A percentile compares a stretch with the other conserved stretches of the same genome.
phyloP scores from a whole-genome alignment of 2,888 invertebrate species.

The Mayetiola destructor region DNA sequence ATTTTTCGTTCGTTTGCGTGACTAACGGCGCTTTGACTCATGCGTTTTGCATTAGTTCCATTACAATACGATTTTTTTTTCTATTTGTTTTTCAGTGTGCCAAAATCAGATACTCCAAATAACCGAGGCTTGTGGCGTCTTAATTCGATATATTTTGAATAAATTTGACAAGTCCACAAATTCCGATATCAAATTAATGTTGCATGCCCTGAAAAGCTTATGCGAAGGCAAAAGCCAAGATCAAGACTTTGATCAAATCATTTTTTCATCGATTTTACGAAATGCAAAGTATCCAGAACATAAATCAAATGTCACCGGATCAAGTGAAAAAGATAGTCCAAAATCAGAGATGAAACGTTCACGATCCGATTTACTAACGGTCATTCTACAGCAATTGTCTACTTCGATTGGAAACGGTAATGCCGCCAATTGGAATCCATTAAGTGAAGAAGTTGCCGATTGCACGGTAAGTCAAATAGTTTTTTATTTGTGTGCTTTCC shows the following conservation, averaged over 20 bases:
- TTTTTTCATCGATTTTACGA: slow-evolving; percentile 63
- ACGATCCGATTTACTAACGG: slow-evolving; percentile 52
- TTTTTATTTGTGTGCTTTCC: neutral
- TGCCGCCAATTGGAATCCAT: slow-evolving; percentile 32
- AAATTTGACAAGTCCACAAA: slow-evolving; percentile 32
- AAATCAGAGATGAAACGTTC: slow-evolving; percentile 41
- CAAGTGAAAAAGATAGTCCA: slow-evolving; percentile 42
- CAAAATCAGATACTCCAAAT: slow-evolving; percentile 51
- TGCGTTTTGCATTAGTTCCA: too few species aligned
- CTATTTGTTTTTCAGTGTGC: slow-evolving; percentile 40
- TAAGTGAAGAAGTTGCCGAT: slow-evolving; percentile 35
- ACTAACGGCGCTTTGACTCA: too few species aligned
- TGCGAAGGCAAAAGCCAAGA: slow-evolving; percentile 54
- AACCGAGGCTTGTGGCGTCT: slow-evolving; percentile 51
- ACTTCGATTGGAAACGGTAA: slow-evolving; percentile 47
- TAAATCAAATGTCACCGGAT: slow-evolving; percentile 31
- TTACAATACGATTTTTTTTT: too few species aligned
- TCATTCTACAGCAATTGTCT: slow-evolving; percentile 58
- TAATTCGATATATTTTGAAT: slow-evolving; percentile 48
- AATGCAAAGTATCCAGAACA: slow-evolving; percentile 50
- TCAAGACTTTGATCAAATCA: slow-evolving; percentile 59
- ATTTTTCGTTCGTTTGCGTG: too few species aligned
- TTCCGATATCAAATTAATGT: slow-evolving; percentile 41
- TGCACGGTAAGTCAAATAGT: slow-evolving; percentile 29
- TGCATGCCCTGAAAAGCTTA: slow-evolving; percentile 54